Percentiles rank a stretch among this genome's conserved stretches.
These are phyloP conservation scores for Bergia sp. DNA, from an alignment of 92 coral and sea anemone genomes.

Conservation along the genomic window DNA sequence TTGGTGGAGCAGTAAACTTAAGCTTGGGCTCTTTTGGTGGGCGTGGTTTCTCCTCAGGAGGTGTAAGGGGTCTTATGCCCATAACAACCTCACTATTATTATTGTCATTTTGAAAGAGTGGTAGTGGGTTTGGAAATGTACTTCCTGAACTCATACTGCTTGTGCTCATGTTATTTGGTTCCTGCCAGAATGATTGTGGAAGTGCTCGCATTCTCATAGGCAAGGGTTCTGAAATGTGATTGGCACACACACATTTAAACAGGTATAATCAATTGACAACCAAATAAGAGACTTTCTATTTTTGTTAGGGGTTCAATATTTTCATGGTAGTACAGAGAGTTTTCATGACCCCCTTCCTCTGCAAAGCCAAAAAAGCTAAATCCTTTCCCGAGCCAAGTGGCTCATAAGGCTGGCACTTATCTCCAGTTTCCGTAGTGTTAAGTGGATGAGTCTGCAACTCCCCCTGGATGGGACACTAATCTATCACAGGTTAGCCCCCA, in stretches of 20 bases:
- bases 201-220: slow-evolving; percentile 97
- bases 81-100: slow-evolving; percentile 88
- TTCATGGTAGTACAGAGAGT: too few relatives aligned
- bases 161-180: slow-evolving; percentile 83
- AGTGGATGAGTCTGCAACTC: too few relatives aligned
- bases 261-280: neutral
- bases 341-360: too few relatives aligned
- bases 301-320: too few relatives aligned
- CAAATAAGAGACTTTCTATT: neutral
- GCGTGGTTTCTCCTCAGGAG: slow-evolving; percentile 94
- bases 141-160: slow-evolving; percentile 91
- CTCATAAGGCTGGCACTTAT: too few relatives aligned
- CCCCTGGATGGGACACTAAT: too few relatives aligned
- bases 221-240: slow-evolving; percentile 71
- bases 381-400: too few relatives aligned
- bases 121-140: slow-evolving; percentile 78
- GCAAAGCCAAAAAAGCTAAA: too few relatives aligned
- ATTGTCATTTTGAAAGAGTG: slow-evolving; percentile 91
- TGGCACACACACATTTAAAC: neutral
- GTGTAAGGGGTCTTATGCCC: slow-evolving; percentile 89
- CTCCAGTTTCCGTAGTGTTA: too few relatives aligned
- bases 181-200: slow-evolving; percentile 97
- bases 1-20: slow-evolving; percentile 73
- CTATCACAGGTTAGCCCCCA: too few relatives aligned
- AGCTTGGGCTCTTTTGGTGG: slow-evolving; percentile 94